These are phyloP conservation scores for Apis mellifera DNA, from an alignment of 1,140 invertebrate genomes.

Conservation along the genomic window Amel_HAv3.1 CM009934.2:11280501-11281000, in stretches of 20 bases:
- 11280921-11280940: not conserved
- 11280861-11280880: not conserved
- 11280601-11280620: slow-evolving; percentile 9
- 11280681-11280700: slow-evolving; percentile 3
- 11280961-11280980: not conserved
- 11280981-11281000: slow-evolving; percentile 25
- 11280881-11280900: not conserved
- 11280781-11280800: not conserved
- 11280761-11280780: not conserved
- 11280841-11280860: not conserved
- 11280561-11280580: slow-evolving; percentile 2
- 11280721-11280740: slow-evolving; percentile 48
- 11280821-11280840: not conserved
- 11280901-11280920: not conserved
- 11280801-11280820: not conserved
- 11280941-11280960: not conserved
- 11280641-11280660: slow-evolving; percentile 23
- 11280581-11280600: slow-evolving; percentile 48
- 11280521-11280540: not conserved
- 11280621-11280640: slow-evolving; percentile 36
- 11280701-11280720: slow-evolving; percentile 42
- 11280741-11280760: slow-evolving; percentile 36
- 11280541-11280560: not conserved
- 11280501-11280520: slow-evolving; percentile 22
- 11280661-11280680: not conserved